Evolutionary conservation across 2,113 vertebrate species (phyloP).

Genomic region (Hydrolagus affinis): DNA sequence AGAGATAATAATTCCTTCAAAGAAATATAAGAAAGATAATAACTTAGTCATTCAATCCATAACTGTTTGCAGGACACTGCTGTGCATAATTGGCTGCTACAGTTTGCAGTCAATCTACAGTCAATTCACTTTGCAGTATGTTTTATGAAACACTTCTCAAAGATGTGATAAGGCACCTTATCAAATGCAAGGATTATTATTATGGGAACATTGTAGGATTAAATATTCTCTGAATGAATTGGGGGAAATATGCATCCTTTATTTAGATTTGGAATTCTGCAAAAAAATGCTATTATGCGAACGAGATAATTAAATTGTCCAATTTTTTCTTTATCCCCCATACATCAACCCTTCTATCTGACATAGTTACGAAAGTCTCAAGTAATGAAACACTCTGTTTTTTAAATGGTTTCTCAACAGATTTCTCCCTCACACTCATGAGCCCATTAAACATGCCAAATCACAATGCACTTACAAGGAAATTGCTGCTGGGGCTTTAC

Average conservation of each 20-base stretch:
- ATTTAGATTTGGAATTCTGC: neutral
- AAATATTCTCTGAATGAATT: neutral
- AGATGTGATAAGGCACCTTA: no score
- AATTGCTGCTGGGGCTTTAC: neutral
- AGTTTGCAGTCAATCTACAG: no score
- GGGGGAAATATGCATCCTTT: neutral
- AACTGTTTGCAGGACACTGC: no score
- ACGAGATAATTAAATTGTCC: neutral
- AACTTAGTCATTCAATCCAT: no score
- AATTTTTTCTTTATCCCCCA: neutral
- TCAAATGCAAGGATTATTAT: no score
- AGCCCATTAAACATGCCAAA: slow-evolving; percentile 21
- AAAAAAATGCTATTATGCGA: neutral
- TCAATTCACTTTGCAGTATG: no score
- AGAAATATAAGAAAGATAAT: no score
- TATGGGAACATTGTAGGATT: no score
- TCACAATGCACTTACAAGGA: slow-evolving; percentile 8
- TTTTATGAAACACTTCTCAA: no score
- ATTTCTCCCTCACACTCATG: neutral
- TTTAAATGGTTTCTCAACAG: neutral
- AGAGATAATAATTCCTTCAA: no score
- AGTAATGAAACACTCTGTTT: neutral
- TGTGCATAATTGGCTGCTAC: no score
- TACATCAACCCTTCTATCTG: neutral
- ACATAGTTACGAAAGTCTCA: neutral